Base-by-base conservation (phyloP, 2,797 vertebrate species). In the Mus spretus region DNA sequence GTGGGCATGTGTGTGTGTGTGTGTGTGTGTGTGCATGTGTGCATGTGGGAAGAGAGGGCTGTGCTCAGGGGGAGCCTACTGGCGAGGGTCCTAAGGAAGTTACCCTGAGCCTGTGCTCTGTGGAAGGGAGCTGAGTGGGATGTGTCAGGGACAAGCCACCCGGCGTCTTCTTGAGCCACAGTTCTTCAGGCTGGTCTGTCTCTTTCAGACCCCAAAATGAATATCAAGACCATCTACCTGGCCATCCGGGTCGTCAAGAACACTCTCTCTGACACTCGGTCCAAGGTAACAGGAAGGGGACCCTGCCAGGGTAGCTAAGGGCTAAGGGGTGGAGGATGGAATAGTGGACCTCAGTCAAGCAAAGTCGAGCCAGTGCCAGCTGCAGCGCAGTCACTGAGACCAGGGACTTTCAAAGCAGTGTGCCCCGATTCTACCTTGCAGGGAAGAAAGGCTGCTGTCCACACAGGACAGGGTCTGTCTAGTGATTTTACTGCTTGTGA, bases 141-240 rank as follows among this genome's bases (percentile, higher is more conserved):
- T 31, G 22, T 8, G 63, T 50, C 20, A 1, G n/a, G 65, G 50
- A 63, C 0, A 2, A 40, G 70, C 47, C 63, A 4, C 44, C 17
- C 0, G 7, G 9, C 0, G 0, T 40, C 67, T 31, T n/a, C 34
- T 19, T 3, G 44, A 93, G n/a, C 24, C 22, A 2, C 6, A 3
- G 26, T 12, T 63, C 90, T 74, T 50, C 83, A 61, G 79, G 28
- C 4, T 0, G 0, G 6, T 22, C 74, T 93, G 84, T 77, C 59
- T 95, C 83, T 92, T 97, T 72, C 96, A 98, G 98, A 97, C 14
- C 97, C 98, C 85, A 96, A 34, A 65, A 96, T 98, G 96, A 96
- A 47, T 2, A 53, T 77, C 53, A 97, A 85, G 88, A 96, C 97
- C 94, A 91, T 98, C 79, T 83, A 57, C 90, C 72, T 98, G 94